phyloP scores from a whole-genome alignment of 2,113 vertebrate species.

The Thomomys bottae region DNA sequence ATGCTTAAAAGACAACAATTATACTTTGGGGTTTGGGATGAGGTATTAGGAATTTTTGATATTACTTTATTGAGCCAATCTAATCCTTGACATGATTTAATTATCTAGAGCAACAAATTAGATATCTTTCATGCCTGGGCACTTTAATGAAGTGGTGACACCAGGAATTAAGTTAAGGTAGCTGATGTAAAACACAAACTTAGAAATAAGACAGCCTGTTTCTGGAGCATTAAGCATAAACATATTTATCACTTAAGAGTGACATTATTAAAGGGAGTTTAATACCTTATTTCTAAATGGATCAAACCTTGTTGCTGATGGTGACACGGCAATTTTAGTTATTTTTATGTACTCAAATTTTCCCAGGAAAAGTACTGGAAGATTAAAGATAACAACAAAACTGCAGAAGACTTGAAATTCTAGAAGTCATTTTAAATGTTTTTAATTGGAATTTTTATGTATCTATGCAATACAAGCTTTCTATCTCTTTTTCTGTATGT shows the following conservation, averaged over 20 bases:
- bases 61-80: neutral
- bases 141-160: slow-evolving; percentile 85
- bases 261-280: slow-evolving; percentile 89
- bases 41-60: neutral
- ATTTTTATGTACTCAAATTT: slow-evolving; percentile 80
- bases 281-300: slow-evolving; percentile 87
- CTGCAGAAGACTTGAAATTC: slow-evolving; percentile 11
- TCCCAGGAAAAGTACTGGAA: neutral
- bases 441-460: neutral
- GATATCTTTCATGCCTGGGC: slow-evolving; percentile 80
- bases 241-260: slow-evolving; percentile 77
- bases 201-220: slow-evolving; percentile 74
- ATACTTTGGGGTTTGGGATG: neutral
- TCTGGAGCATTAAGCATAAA: slow-evolving; percentile 77
- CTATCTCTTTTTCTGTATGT: neutral
- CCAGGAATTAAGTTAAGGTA: slow-evolving; percentile 89
- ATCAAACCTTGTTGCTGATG: slow-evolving; percentile 81
- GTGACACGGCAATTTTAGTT: slow-evolving; percentile 78
- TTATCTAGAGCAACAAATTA: slow-evolving; percentile 83
- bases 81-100: slow-evolving; percentile 72
- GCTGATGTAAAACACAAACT: slow-evolving; percentile 75
- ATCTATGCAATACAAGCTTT: neutral
- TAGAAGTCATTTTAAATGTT: slow-evolving; percentile 7
- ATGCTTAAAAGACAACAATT: neutral
- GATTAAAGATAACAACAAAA: neutral